A percentile compares a stretch with the other conserved stretches of the same genome.
phyloP scores from a whole-genome alignment of 2,888 invertebrate species.

The Ceramica pisi region DNA sequence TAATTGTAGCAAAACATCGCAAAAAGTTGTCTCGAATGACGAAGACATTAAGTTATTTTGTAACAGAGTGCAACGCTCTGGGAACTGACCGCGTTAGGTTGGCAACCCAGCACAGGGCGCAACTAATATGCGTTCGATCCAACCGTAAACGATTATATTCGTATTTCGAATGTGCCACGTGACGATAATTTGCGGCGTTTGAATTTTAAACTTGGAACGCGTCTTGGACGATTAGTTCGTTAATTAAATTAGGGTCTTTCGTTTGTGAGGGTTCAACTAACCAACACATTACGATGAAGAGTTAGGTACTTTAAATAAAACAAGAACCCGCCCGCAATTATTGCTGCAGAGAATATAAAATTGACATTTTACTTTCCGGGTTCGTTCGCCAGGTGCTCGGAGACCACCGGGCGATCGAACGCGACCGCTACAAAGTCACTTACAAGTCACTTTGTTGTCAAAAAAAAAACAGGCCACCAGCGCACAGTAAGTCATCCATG shows the following conservation, averaged over 20 bases:
- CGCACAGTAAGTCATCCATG: slow-evolving; percentile 85
- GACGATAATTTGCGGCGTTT: slow-evolving; percentile 70
- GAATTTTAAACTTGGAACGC: slow-evolving; percentile 74
- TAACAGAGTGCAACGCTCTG: slow-evolving; percentile 86
- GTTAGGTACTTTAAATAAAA: slow-evolving; percentile 46
- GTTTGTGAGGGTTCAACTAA: slow-evolving; percentile 62
- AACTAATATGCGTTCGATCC: slow-evolving; percentile 75
- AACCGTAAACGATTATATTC: slow-evolving; percentile 84
- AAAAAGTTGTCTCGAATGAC: slow-evolving; percentile 82
- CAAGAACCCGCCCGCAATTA: slow-evolving; percentile 53
- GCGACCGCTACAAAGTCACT: slow-evolving; percentile 87
- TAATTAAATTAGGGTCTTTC: slow-evolving; percentile 72
- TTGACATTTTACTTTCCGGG: slow-evolving; percentile 86
- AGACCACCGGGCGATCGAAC: slow-evolving; percentile 80
- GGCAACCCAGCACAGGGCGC: slow-evolving; percentile 78
- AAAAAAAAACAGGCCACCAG: slow-evolving; percentile 84
- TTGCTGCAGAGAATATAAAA: slow-evolving; percentile 74
- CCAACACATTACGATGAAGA: slow-evolving; percentile 51
- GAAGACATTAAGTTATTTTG: slow-evolving; percentile 85
- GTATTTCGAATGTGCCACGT: slow-evolving; percentile 80
- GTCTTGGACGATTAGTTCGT: slow-evolving; percentile 70
- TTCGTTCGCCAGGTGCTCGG: slow-evolving; percentile 77
- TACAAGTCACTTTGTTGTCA: slow-evolving; percentile 85
- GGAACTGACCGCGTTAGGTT: slow-evolving; percentile 83
- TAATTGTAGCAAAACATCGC: slow-evolving; percentile 83